A percentile compares a stretch with the other conserved stretches of the same genome.
Evolutionary conservation across 1,140 invertebrate species (phyloP).

Genomic region (Acyrthosiphon pisum): DNA sequence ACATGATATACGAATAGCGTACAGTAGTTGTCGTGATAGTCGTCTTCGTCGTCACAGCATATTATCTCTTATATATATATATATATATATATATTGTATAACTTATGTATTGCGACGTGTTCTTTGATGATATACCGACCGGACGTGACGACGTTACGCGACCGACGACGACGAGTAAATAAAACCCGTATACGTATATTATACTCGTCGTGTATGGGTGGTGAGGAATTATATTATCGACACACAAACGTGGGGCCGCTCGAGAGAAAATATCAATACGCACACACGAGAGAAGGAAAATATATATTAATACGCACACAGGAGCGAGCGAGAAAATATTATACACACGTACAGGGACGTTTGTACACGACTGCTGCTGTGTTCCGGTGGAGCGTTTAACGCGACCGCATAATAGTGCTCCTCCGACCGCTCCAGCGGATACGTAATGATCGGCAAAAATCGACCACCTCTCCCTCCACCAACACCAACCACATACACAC

Average conservation of each 20-base stretch:
- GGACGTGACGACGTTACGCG: conserved; percentile 4
- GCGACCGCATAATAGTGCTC: not conserved
- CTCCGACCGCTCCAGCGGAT: not conserved
- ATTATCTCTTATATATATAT: not conserved
- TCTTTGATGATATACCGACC: conserved; percentile 1
- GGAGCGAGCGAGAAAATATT: not conserved
- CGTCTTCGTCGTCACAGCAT: not conserved
- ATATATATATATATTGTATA: not conserved
- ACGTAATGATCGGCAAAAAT: not conserved
- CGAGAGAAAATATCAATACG: conserved; percentile 13
- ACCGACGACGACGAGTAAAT: not conserved
- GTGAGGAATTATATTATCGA: not conserved
- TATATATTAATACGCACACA: not conserved
- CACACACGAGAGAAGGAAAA: not conserved
- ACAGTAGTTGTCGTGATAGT: not conserved
- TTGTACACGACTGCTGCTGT: not conserved
- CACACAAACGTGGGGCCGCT: not conserved
- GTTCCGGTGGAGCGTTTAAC: not conserved
- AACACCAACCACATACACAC: not conserved
- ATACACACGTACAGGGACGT: not conserved
- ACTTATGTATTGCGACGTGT: not conserved
- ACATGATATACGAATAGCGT: not conserved
- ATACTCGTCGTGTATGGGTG: not conserved
- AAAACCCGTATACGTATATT: not conserved
- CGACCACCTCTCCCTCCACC: too few relatives aligned